Conservation (phyloP, 2,113 vertebrate genomes). For the Phalacrocorax brasilianus region DNA sequence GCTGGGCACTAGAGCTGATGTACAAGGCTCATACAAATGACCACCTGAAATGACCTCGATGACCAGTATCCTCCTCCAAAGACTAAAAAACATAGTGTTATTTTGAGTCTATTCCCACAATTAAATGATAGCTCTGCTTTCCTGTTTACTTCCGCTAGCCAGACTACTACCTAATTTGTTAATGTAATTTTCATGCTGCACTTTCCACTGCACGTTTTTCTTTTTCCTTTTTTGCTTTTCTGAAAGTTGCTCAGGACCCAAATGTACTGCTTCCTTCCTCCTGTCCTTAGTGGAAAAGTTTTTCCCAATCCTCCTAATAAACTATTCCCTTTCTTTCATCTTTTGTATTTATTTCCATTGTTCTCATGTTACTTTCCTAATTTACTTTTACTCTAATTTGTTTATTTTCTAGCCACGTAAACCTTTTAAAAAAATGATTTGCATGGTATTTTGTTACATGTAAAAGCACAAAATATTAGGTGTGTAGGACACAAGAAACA, state of each 20-base stretch:
- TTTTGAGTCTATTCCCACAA: not conserved
- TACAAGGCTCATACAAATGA: not conserved
- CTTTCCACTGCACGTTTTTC: not conserved
- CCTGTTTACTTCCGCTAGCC: not conserved
- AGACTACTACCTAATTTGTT: not conserved
- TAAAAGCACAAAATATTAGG: not conserved
- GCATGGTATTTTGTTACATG: rapidly evolving
- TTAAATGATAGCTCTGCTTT: not conserved
- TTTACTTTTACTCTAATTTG: not conserved
- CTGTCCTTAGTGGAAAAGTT: not conserved
- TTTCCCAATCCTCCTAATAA: not conserved
- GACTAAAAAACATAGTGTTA: not conserved
- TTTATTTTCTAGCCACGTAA: not conserved
- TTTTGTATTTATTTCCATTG: not conserved
- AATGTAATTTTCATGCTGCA: not conserved
- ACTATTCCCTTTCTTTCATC: not conserved
- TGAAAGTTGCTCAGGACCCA: not conserved
- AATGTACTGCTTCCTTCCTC: not conserved
- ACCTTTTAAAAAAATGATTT: not conserved
- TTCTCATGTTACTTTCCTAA: not conserved
- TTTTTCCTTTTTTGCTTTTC: not conserved
- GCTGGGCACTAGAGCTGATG: not conserved
- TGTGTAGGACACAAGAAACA: not conserved
- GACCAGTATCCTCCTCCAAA: not conserved
- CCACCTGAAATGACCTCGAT: not conserved